Percentiles rank a stretch among this genome's conserved stretches.
Conservation (phyloP, 1,140 invertebrate species). For the Trachymyrmex cornetzi region DNA sequence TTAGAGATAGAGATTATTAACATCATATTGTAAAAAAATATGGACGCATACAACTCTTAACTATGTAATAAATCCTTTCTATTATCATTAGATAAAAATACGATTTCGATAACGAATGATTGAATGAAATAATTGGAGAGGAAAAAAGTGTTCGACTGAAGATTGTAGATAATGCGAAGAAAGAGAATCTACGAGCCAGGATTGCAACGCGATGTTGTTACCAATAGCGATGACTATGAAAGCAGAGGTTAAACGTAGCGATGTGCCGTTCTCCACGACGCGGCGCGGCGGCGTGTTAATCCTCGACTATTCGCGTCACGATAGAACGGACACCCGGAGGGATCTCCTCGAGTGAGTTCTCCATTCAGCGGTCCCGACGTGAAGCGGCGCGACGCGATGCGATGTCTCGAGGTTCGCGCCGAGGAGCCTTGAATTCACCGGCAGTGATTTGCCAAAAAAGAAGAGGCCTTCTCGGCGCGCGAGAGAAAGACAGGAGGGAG, state of each 20-base stretch:
- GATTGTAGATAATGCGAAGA: background rate
- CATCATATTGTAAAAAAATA: background rate
- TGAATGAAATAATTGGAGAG: background rate
- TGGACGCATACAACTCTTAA: background rate
- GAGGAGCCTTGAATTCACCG: constrained; percentile 56
- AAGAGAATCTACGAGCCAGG: background rate
- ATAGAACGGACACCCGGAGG: constrained; percentile 41
- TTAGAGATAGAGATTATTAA: constrained; percentile 16
- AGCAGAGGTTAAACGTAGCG: constrained; percentile 37
- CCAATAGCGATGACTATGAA: constrained; percentile 39
- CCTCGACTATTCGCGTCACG: constrained; percentile 48
- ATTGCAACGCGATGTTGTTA: constrained; percentile 28
- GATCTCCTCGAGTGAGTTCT: constrained; percentile 46
- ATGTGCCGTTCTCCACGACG: constrained; percentile 18
- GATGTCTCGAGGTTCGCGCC: constrained; percentile 31
- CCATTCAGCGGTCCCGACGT: constrained; percentile 44
- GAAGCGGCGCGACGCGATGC: background rate
- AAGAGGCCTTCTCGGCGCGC: constrained; percentile 44
- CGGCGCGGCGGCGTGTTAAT: constrained; percentile 39
- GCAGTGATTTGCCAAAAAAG: constrained; percentile 63
- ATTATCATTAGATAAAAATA: constrained; percentile 16
- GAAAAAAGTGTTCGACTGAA: background rate
- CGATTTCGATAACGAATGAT: constrained; percentile 13
- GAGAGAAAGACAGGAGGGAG: constrained; percentile 40
- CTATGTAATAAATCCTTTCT: background rate